phyloP scores from a whole-genome alignment of 2,888 invertebrate species.

The Pediacus dermestoides region DNA sequence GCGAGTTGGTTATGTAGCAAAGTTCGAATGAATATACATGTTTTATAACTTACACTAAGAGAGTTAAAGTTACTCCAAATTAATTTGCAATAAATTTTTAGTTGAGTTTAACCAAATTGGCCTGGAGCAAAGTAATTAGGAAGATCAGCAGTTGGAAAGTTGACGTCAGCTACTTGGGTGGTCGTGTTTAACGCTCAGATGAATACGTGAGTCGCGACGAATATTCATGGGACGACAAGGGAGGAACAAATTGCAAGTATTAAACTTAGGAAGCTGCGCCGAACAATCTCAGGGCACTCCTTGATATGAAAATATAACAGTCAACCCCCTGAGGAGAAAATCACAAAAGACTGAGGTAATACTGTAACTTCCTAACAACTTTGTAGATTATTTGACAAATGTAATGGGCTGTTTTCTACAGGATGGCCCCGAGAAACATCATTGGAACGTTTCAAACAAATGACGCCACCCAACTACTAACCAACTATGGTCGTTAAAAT shows the following conservation, averaged over 20 bases:
- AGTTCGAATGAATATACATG: slow-evolving; percentile 15
- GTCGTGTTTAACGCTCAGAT: slow-evolving; percentile 24
- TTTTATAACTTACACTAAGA: slow-evolving; percentile 18
- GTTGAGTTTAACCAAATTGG: slow-evolving; percentile 35
- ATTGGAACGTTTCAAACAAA: too few relatives aligned
- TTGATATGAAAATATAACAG: slow-evolving; percentile 24
- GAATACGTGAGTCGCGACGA: slow-evolving; percentile 9
- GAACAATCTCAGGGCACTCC: slow-evolving; percentile 21
- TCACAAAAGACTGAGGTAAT: too few relatives aligned
- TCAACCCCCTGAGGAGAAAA: too few relatives aligned
- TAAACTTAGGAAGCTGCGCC: slow-evolving; percentile 25
- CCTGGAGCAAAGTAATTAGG: slow-evolving; percentile 38
- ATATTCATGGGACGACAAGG: slow-evolving; percentile 19
- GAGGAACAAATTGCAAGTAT: slow-evolving; percentile 37
- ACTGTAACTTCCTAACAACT: too few relatives aligned
- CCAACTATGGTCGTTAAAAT: too few relatives aligned
- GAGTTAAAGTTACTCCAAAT: slow-evolving; percentile 24
- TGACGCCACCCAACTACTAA: too few relatives aligned
- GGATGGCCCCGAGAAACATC: too few relatives aligned
- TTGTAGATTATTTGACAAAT: too few relatives aligned
- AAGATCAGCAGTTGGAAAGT: slow-evolving; percentile 36
- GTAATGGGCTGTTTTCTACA: too few relatives aligned
- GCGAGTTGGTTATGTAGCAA: slow-evolving; percentile 14
- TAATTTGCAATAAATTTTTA: slow-evolving; percentile 41
- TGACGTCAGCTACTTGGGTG: slow-evolving; percentile 42